Evolutionary conservation across 2,888 invertebrate species (phyloP), one percentile per base, ranked within the genome.

Genomic region (Trachelus troglodyta): DNA sequence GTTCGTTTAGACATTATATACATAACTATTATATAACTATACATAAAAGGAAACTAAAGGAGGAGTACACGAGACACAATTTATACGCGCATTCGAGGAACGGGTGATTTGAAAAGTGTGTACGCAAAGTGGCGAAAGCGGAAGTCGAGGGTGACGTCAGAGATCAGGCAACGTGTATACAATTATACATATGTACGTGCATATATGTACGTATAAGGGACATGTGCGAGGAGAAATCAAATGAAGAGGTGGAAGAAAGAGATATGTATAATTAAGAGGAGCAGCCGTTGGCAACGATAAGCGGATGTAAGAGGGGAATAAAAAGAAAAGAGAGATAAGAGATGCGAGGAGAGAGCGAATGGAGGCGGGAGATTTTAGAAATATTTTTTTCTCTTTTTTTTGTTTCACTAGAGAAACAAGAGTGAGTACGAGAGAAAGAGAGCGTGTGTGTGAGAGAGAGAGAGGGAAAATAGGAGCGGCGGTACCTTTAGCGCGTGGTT

Each of bases 1-100:
- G 89, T 90, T 90, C 90, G 89, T 90, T 89, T 90, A 90, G 90
- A 89, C 85, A 87, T 89, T 87, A 89, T 85, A 86, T 82, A 80
- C 80, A 82, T 87, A 89, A 86, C 83, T 86, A 89, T 86, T 87
- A 84, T 87, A 88, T 87, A 33, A 73, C 31, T 73, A 73, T 77
- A 73, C 31, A 73, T 77, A 77, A 71, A 71, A 79, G 73, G 35
- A 69, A 75, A 75, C 34, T 34, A 69, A 73, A 76, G 34, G 73
- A 75, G 35, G 75, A 31, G 34, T 34, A 69, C 68, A 78, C 56
- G 15, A 35, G 33, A 78, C 73, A 75, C 23, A 69, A 69, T 34
- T 69, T 77, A 73, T 56, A 69, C 34, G 37, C 69, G 69, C 35
- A 73, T 31, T 12, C n/a, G 40, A 76, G 56, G 15, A 11, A 73